Evolutionary conservation across 2,113 vertebrate genomes (phyloP).

Genomic region (Eidolon helvum): DNA sequence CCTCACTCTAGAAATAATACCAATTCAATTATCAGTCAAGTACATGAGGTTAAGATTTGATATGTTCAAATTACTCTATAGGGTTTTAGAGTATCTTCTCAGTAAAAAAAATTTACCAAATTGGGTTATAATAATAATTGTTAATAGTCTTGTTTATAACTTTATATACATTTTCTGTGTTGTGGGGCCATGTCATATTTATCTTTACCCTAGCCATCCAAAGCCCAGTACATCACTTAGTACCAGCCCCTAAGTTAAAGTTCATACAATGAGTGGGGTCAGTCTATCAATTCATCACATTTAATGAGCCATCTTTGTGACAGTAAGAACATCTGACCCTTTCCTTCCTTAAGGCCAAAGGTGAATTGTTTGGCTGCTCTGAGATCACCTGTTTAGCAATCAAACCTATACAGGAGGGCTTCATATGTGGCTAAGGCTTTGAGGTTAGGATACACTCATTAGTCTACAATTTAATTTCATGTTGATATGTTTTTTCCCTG

Average conservation of each 20-base stretch:
- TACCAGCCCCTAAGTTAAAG: background rate
- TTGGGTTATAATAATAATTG: background rate
- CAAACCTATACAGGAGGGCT: background rate
- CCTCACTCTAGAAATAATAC: slow-evolving; percentile 49
- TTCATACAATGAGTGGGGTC: background rate
- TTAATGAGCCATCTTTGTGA: background rate
- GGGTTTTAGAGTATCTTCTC: background rate
- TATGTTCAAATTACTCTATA: background rate
- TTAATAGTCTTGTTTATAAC: background rate
- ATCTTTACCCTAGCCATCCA: background rate
- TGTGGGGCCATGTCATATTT: background rate
- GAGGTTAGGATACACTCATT: background rate
- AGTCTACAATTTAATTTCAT: background rate
- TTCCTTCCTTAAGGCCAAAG: background rate
- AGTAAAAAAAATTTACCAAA: background rate
- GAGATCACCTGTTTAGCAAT: background rate
- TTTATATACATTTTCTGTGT: background rate
- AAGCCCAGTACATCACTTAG: background rate
- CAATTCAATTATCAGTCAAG: slow-evolving; percentile 58
- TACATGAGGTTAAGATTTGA: slow-evolving; percentile 22
- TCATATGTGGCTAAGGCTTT: background rate
- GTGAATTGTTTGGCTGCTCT: background rate
- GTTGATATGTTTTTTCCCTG: background rate
- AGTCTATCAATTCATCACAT: background rate
- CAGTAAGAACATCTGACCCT: background rate